These are phyloP conservation scores for Diorhabda elongata DNA, from an alignment of 1,140 invertebrate species.

Conservation along the genomic window DNA sequence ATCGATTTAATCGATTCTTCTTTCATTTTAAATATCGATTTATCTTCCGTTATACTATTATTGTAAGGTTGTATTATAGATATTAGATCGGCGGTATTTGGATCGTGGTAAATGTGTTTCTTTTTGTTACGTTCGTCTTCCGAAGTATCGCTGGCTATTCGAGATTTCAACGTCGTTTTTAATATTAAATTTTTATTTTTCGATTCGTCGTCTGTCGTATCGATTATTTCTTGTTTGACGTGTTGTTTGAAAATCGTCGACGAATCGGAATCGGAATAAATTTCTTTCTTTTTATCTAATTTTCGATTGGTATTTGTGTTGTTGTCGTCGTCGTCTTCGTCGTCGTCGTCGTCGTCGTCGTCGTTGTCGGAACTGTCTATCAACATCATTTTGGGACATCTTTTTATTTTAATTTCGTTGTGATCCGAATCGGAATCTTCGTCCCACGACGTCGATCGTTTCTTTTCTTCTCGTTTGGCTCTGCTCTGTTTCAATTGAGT, in stretches of 20 bases:
- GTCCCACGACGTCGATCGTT: slow-evolving; percentile 80
- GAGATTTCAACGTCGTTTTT: slow-evolving; percentile 49
- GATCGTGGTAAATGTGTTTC: slow-evolving; percentile 11
- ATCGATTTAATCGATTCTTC: slow-evolving; percentile 36
- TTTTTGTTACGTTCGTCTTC: slow-evolving; percentile 52
- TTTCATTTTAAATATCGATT: slow-evolving; percentile 43
- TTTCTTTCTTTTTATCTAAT: slow-evolving; percentile 45
- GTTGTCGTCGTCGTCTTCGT: slow-evolving; percentile 49
- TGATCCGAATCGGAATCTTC: slow-evolving; percentile 68
- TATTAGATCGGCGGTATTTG: neutral
- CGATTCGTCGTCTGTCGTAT: slow-evolving; percentile 44
- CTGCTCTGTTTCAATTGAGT: slow-evolving; percentile 81
- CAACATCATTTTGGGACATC: slow-evolving; percentile 47
- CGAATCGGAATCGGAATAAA: slow-evolving; percentile 50
- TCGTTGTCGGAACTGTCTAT: slow-evolving; percentile 55
- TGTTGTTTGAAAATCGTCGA: slow-evolving; percentile 28
- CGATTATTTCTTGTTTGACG: slow-evolving; percentile 45
- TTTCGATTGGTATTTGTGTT: slow-evolving; percentile 48
- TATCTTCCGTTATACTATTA: slow-evolving; percentile 14
- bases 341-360: slow-evolving; percentile 40
- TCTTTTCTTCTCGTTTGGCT: slow-evolving; percentile 80
- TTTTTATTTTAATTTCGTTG: slow-evolving; percentile 32
- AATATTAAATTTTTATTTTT: slow-evolving; percentile 46
- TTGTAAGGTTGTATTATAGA: slow-evolving; percentile 38
- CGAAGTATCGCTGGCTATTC: slow-evolving; percentile 60